Evolutionary conservation across 1,140 invertebrate species (phyloP), one percentile per base, ranked within the genome.

Genomic region (Hirudo medicinalis): DNA sequence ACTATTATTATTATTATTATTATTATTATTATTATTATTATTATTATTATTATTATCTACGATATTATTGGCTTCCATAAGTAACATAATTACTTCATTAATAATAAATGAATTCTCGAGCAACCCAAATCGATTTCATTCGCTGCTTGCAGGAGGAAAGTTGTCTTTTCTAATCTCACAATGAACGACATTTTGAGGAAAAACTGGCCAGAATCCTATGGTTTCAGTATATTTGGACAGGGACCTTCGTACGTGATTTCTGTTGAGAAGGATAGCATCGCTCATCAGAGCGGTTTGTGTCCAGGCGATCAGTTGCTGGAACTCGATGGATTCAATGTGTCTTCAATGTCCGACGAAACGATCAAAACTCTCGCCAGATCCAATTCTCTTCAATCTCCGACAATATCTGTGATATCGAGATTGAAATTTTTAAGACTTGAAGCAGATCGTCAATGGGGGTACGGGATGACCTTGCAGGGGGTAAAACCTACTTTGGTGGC

Each of bases 261-360:
- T 72, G 80, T 82, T 15, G 79, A 80, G 20, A 76, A 76, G 71
- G 77, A 76, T 17, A 79, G 79, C 71, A 69, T 77, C 0, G 80
- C 80, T 19, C 75, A 77, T 67, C 75, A 76, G 43, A 77, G 79
- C 40, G 80, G 80, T 13, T 74, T 82, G 6, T 72, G 74, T n/a
- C 74, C 77, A 53, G 81, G 80, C 19, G 81, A 82, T 70, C 79
- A 80, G 68, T 76, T 82, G 25, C 57, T 82, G 19, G 77, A 81
- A 69, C 67, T 82, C 22, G 79, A 81, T 70, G 78, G 76, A 11
- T 76, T 78, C 27, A 79, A 82, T 75, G 81, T 82, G 1, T 75
- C 76, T 2, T 73, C 76, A n/a, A 74, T 79, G 74, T 78, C 80
- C 0, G 75, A 75, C 17, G 76, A 79, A 9, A 73, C 75, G 17